Evolutionary conservation across 2,888 invertebrate genomes (phyloP), one percentile per base, ranked within the genome.

Genomic region (Amphiduros pacificus): DNA sequence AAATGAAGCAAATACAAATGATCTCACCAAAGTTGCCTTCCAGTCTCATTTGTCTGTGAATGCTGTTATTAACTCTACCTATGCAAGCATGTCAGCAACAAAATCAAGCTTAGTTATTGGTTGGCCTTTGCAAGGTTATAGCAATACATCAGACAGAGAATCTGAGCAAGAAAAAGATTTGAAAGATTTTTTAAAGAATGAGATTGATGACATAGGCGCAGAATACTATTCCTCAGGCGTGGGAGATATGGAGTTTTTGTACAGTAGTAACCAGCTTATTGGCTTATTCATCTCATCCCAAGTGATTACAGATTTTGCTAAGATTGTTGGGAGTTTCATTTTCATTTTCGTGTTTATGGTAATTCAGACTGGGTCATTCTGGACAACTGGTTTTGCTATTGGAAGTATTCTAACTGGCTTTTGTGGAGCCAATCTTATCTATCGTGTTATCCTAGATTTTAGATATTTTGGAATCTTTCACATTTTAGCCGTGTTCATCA

Each of bases 401-500:
- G 31, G 66, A 22, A 61, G 67, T 28, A 64, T 71, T 27, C 24
- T 71, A n/a, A 63, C 65, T 5, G 58, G 64, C 24, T 71, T 71
- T 56, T 59, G 49, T 20, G 60, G 57, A n/a, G 64, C 70, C 49
- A 71, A 71, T 54, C 48, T 71, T 27, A 44, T 71, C 36, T 71
- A 71, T 64, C 53, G 72, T 24, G 60, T 61, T 20, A 31, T 67
- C 6, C 50, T 55, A 5, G 49, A 55, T 14, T 61, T 22, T 44
- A 50, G 64, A 2, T 67, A 67, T 68, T 77, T 80, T 61, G 80
- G 80, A 32, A 74, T 78, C 55, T 78, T 80, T 62, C 77, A 80
- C 61, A 73, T 78, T 2, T 71, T 80, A 27, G 70, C 78, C n/a
- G 66, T 80, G 20, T 80, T 80, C 64, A 76, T 80, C 49, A 77